phyloP scores from a whole-genome alignment of 2,797 vertebrate genomes.

The Propithecus perrieri region DNA sequence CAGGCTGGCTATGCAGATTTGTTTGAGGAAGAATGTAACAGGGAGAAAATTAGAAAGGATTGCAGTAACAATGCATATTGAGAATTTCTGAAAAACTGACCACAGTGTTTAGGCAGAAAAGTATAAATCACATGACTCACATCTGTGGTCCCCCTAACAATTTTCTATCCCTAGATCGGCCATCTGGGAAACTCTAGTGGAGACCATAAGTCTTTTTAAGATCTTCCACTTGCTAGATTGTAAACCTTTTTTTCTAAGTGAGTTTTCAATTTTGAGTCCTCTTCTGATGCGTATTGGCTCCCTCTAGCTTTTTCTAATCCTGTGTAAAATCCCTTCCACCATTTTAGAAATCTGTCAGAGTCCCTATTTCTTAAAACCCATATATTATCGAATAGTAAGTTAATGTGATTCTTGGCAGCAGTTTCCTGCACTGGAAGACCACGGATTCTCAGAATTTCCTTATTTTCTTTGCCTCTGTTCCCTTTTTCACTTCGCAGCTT shows the following conservation, averaged over 20 bases:
- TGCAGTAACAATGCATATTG: neutral
- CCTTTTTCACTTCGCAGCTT: neutral
- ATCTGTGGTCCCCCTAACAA: neutral
- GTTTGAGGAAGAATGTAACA: neutral
- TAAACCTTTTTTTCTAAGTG: neutral
- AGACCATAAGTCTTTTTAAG: neutral
- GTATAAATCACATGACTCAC: neutral
- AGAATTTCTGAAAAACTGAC: conserved; percentile 3
- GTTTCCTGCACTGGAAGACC: conserved; percentile 40
- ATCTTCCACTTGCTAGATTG: neutral
- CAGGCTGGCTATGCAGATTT: neutral
- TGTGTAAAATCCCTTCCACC: conserved; percentile 13
- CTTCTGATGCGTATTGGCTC: neutral
- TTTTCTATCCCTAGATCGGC: neutral
- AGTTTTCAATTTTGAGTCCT: conserved; percentile 37
- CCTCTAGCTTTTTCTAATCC: conserved; percentile 29
- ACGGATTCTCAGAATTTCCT: conserved; percentile 32
- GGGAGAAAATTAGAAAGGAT: neutral
- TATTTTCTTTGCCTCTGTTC: neutral
- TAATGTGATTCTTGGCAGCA: conserved; percentile 22
- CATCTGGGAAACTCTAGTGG: neutral
- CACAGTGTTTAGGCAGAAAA: neutral
- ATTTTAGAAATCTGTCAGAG: conserved; percentile 30
- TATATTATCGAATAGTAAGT: conserved; percentile 32
- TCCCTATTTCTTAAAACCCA: conserved; percentile 49